Conservation (phyloP, 1,140 invertebrate species). For the Triops cancriformis region DNA sequence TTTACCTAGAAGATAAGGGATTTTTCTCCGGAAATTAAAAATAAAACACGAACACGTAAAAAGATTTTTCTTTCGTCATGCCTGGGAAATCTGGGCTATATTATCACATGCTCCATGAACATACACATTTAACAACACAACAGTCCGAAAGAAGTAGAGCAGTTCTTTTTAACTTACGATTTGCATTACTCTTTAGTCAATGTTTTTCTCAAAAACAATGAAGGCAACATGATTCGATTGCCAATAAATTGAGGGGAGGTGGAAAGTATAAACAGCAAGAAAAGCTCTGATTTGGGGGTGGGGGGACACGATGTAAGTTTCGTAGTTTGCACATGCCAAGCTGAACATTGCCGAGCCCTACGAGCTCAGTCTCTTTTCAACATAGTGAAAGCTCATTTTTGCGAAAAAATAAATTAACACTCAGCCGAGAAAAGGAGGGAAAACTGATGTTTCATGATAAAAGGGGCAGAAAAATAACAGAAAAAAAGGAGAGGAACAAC, state of each 20-base stretch:
- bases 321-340: not conserved
- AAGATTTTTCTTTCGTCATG: not conserved
- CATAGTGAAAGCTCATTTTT: not conserved
- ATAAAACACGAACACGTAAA: not conserved
- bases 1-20: not conserved
- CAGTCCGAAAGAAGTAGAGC: not conserved
- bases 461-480: slow-evolving; percentile 2
- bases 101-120: slow-evolving; percentile 15
- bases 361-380: not conserved
- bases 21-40: not conserved
- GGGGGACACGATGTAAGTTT: not conserved
- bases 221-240: not conserved
- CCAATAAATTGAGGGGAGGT: not conserved
- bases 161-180: not conserved
- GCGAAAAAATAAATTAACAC: not conserved
- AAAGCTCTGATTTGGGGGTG: not conserved
- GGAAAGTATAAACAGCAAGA: not conserved
- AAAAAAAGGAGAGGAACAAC: slow-evolving; percentile 14
- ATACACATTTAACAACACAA: slow-evolving; percentile 5
- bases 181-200: not conserved
- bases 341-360: not conserved
- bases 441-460: not conserved
- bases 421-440: not conserved
- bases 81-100: slow-evolving; percentile 18
- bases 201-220: not conserved